Percentiles rank a stretch among this genome's conserved stretches.
Conservation (phyloP, 2,797 vertebrate genomes). For the Chelonia mydas region DNA sequence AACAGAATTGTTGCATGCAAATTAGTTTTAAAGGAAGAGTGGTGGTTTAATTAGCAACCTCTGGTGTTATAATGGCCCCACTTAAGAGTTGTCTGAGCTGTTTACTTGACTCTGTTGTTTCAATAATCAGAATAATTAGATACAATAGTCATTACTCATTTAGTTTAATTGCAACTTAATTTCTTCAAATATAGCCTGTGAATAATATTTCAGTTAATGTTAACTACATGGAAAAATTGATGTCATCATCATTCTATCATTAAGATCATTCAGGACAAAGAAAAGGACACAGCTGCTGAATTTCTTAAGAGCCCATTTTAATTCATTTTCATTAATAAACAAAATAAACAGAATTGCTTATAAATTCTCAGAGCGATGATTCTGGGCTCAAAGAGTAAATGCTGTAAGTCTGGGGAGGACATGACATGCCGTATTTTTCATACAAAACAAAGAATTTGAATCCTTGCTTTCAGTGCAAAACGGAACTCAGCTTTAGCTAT, state of each 20-base stretch:
- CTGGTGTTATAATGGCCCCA: fast-evolving
- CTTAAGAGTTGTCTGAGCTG: fast-evolving
- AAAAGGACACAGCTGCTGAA: neutral
- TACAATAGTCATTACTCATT: neutral
- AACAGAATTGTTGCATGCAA: neutral
- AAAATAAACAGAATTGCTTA: fast-evolving
- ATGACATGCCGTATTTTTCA: neutral
- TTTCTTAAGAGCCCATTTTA: neutral
- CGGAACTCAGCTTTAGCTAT: neutral
- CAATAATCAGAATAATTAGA: neutral
- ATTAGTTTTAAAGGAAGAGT: neutral
- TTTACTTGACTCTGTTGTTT: fast-evolving
- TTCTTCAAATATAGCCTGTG: neutral
- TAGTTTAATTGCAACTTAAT: fast-evolving
- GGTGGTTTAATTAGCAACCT: fast-evolving
- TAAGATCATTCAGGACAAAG: neutral
- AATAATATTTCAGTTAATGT: neutral
- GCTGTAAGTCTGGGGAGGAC: neutral
- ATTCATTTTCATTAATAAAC: neutral
- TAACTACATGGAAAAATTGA: neutral
- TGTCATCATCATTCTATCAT: fast-evolving
- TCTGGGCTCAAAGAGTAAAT: neutral
- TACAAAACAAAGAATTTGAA: neutral
- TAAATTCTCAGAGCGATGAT: neutral
- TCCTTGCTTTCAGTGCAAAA: neutral